Conservation (phyloP, 2,797 vertebrate species). For the Chromobotia macracanthus region DNA sequence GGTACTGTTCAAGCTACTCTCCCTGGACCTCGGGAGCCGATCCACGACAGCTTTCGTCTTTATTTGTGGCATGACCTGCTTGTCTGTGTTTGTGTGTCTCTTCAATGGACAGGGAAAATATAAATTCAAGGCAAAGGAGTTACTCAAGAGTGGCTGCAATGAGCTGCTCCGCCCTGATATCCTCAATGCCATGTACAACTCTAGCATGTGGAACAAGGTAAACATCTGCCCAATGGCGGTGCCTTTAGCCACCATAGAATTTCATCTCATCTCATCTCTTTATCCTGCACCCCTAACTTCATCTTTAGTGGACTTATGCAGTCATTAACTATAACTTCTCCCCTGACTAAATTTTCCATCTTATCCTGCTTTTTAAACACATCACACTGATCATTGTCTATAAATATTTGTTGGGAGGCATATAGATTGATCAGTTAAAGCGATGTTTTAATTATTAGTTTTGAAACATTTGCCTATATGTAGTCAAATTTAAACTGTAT, state of each 20-base stretch:
- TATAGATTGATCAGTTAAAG: conserved; percentile 8
- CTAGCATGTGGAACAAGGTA: conserved; percentile 93
- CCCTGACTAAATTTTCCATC: conserved; percentile 24
- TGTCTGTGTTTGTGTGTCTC: conserved; percentile 79
- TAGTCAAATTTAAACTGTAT: neutral
- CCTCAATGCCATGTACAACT: conserved; percentile 91
- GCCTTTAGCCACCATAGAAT: conserved; percentile 14
- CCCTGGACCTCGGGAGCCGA: conserved; percentile 58
- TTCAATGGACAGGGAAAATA: conserved; percentile 86
- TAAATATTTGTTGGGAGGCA: conserved; percentile 13
- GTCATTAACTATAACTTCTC: conserved; percentile 49
- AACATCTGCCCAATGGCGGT: conserved; percentile 59
- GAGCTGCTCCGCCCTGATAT: conserved; percentile 93
- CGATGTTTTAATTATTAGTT: neutral
- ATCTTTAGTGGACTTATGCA: conserved; percentile 27
- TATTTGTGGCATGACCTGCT: conserved; percentile 77
- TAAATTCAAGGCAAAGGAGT: conserved; percentile 89
- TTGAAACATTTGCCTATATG: neutral
- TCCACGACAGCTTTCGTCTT: conserved; percentile 42
- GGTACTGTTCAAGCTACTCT: conserved; percentile 1
- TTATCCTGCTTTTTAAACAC: conserved; percentile 42
- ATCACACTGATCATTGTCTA: conserved; percentile 32
- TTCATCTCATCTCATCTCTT: conserved; percentile 7
- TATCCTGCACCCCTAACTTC: conserved; percentile 46
- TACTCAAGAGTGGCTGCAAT: conserved; percentile 92